Base-by-base conservation (phyloP, 2,113 vertebrate genomes). In the Felis catus region DNA sequence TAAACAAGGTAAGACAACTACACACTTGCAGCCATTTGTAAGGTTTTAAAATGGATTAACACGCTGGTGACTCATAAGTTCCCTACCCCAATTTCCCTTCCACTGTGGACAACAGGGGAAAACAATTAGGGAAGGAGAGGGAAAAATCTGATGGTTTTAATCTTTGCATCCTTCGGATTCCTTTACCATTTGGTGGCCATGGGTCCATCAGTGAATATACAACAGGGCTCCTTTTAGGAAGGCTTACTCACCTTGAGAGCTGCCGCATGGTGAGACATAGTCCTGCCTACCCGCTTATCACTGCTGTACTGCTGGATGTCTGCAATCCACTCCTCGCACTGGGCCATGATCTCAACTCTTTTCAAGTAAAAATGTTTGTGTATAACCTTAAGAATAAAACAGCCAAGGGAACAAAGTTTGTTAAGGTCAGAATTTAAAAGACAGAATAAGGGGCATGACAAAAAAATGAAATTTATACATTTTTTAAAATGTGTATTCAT, bases 231-330 rank as follows among this genome's bases (percentile, higher is more conserved):
- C 8, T 0, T 15, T 5, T 21, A 12, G 19, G 65, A 31, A 21
- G 53, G 39, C 13, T 7, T 0, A 92, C 98, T 97, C 98, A 99
- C 99, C 99, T 99, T 99, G 4, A 99, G 99, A 41, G 99, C 99
- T 48, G 99, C 99, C 27, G 99, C 99, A 0, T 99, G 99, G 92
- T 99, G 99, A 96, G 99, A 99, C 99, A 99, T 99, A 68, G 99
- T 99, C 97, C 99, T 99, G 95, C 99, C 99, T 4, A 99, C 99
- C 85, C 99, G 98, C 98, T 99, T 99, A 98, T 99, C 99, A 16
- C 99, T 99, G 99, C 99, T 99, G 98, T 99, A 99, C 98, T 99
- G 99, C 98, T 99, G 99, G 97, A 99, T 99, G 98, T 99, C 99
- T 14, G 99, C 99, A 97, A 99, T 99, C 99, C 99, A 99, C 96